A percentile compares a stretch with the other conserved stretches of the same genome.
Conservation (phyloP, 2,888 invertebrate genomes). For the Ichneumoninae sp. region DNA sequence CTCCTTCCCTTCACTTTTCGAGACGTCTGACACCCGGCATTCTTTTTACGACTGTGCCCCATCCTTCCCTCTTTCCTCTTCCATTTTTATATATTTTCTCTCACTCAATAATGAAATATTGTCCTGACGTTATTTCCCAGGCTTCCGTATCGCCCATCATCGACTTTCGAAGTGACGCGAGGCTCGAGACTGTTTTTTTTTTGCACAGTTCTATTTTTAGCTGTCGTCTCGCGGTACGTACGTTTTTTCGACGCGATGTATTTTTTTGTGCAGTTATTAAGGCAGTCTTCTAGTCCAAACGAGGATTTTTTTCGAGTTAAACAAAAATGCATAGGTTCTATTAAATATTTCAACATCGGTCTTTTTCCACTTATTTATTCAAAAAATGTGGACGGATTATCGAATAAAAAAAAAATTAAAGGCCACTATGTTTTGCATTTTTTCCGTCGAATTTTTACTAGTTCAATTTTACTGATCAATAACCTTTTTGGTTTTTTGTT, state of each 20-base stretch:
- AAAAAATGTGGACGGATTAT: too few relatives aligned
- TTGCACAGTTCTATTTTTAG: background rate
- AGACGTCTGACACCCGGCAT: constrained; percentile 37
- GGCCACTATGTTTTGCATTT: too few relatives aligned
- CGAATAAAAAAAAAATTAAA: too few relatives aligned
- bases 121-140: constrained; percentile 29
- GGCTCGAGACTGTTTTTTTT: background rate
- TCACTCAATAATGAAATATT: constrained; percentile 42
- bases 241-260: background rate
- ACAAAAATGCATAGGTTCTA: too few relatives aligned
- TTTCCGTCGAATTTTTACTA: too few relatives aligned
- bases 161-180: background rate
- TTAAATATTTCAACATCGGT: too few relatives aligned
- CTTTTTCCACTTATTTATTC: background rate
- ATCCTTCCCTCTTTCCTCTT: constrained; percentile 37
- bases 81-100: constrained; percentile 57
- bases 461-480: too few relatives aligned
- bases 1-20: constrained; percentile 15
- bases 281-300: too few relatives aligned
- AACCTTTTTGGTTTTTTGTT: too few relatives aligned
- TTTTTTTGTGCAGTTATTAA: background rate
- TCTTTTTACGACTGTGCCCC: constrained; percentile 9
- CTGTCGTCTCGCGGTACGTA: background rate
- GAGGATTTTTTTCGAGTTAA: too few relatives aligned
- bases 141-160: background rate